phyloP scores from a whole-genome alignment of 2,113 vertebrate species.

The Pteruthius melanotis region DNA sequence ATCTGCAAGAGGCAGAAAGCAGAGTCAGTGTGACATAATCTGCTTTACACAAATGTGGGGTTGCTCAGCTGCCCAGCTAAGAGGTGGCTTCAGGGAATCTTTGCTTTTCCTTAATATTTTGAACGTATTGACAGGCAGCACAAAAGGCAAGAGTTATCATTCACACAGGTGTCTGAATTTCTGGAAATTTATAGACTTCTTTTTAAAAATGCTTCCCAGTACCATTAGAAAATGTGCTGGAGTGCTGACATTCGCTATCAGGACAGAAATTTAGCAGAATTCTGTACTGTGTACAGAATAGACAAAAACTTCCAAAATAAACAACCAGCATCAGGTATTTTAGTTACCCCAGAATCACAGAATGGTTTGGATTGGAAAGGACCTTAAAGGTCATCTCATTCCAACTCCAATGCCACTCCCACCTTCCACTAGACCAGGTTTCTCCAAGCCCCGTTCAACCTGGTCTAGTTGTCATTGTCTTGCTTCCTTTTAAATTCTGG shows the following conservation, averaged over 20 bases:
- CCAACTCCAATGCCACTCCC: background rate
- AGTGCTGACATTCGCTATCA: background rate
- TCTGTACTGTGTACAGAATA: background rate
- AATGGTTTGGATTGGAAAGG: background rate
- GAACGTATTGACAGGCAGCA: background rate
- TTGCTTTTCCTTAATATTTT: background rate
- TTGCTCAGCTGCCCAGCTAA: background rate
- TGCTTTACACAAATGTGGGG: background rate
- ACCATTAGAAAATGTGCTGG: background rate
- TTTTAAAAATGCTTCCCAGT: background rate
- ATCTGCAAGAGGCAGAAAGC: background rate
- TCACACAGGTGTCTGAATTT: background rate
- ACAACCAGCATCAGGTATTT: fast-evolving
- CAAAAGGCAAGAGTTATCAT: background rate
- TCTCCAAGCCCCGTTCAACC: background rate
- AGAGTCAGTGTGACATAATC: background rate
- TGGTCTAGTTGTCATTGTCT: background rate
- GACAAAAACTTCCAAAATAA: background rate
- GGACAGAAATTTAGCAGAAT: background rate
- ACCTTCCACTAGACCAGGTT: background rate
- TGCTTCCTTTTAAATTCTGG: background rate
- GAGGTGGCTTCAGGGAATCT: background rate
- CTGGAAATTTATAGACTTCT: background rate
- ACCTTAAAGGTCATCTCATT: background rate
- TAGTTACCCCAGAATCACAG: background rate